Evolutionary conservation across 2,797 vertebrate genomes (phyloP), one percentile per base, ranked within the genome.

Genomic region (Dallia pectoralis): DNA sequence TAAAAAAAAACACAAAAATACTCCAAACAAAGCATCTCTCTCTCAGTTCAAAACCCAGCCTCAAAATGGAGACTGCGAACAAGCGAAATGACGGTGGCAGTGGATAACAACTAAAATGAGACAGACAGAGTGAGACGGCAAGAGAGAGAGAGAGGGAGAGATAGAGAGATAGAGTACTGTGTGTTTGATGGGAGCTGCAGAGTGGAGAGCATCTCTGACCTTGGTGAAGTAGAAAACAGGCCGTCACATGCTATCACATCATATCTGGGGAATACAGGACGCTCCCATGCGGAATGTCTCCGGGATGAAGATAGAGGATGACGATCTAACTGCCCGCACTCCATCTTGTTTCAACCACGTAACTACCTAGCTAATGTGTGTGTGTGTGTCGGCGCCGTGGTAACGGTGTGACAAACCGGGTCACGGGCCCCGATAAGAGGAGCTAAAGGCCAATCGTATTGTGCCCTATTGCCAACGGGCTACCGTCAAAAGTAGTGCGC

Each of bases 211-310:
- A 30, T 81, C 61, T 80, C 72, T 78, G 85, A 85, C 86, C 75
- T 87, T 79, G 76, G 65, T 77, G 67, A 72, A 83, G 86, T 71
- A 73, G 77, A 84, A 62, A 77, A 77, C 40, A 44, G 7, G 40
- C 40, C 82, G 84, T 87, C 84, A 84, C 69, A 85, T 83, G 74
- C 79, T 83, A 86, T 82, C 72, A 77, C 72, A 68, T 77, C 81
- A 73, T 72, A 87, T 73, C 69, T 76, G 74, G 73, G 69, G 80
- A 77, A 73, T 74, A 73, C 71, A 74, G 71, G 61, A 69, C 70
- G 48, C 48, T 69, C 63, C 67, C 49, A 66, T 70, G 73, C 29
- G 66, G 72, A 70, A 77, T 81, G 22, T 44, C 67, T 51, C 9
- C 9, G 47, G 67, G 40, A 6, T 44, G 73, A 71, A 76, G 80